phyloP scores from a whole-genome alignment of 2,888 invertebrate genomes.

The Melieria crassipennis region DNA sequence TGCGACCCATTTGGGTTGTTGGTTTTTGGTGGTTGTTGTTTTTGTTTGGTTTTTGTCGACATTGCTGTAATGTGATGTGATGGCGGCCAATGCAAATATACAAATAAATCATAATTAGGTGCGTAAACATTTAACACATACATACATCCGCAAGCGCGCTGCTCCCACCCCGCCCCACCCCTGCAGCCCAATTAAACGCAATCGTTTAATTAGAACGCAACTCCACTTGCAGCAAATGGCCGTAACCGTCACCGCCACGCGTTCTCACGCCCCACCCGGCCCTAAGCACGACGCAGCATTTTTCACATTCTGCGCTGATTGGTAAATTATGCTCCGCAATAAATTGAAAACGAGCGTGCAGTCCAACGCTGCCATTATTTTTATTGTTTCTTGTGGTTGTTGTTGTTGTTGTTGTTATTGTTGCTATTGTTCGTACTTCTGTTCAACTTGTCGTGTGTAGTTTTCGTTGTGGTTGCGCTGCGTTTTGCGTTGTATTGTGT shows the following conservation, averaged over 20 bases:
- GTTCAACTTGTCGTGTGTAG: too few relatives aligned
- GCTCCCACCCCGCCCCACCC: not conserved
- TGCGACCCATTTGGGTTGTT: not conserved
- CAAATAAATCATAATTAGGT: constrained; percentile 41
- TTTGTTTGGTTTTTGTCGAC: constrained; percentile 18
- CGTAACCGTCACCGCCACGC: not conserved
- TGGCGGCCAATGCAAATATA: constrained; percentile 23
- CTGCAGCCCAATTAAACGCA: constrained; percentile 2
- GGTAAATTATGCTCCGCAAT: constrained; percentile 13
- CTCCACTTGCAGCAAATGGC: constrained; percentile 4
- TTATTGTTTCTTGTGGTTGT: too few relatives aligned
- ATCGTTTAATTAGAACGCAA: constrained; percentile 7
- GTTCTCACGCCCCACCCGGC: constrained; percentile 23
- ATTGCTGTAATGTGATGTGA: constrained; percentile 16
- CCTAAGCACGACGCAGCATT: not conserved
- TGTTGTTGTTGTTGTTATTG: too few relatives aligned
- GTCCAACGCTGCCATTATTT: not conserved
- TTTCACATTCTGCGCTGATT: constrained; percentile 3
- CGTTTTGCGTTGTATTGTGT: too few relatives aligned
- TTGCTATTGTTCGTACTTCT: too few relatives aligned
- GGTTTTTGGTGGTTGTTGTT: constrained; percentile 27
- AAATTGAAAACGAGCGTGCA: constrained; percentile 3
- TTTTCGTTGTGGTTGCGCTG: too few relatives aligned
- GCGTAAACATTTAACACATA: constrained; percentile 28
- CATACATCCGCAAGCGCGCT: not conserved